Base-by-base conservation (phyloP, 2,797 vertebrate genomes). In the Cyclopterus lumpus region DNA sequence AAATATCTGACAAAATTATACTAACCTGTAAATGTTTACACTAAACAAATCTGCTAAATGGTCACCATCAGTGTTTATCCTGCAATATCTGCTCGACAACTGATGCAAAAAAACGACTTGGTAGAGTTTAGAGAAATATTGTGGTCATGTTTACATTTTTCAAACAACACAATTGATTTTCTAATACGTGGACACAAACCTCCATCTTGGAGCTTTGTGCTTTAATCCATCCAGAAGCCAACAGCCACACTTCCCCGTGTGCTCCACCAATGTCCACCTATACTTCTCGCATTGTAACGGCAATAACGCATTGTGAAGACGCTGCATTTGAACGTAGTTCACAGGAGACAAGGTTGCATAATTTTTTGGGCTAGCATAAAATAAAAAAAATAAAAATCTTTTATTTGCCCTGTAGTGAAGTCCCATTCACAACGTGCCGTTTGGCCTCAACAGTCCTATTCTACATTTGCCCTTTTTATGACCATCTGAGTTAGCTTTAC, bases 391-490 rank as follows among this genome's bases (percentile, higher is more conserved):
- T 30, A 64, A 64, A 40, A 40, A 53, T 24, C 24, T 73, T 46
- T 24, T 28, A 61, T 63, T 77, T 76, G 73, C 79, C 77, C 71
- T 82, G 34, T 22, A 67, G 65, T 78, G 61, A 69, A 80, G 60
- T 71, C 87, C 80, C 77, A n/a, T 83, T 85, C 65, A 87, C 74
- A 74, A 79, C 46, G 82, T 73, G 90, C 91, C 90, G 85, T 93
- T 91, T 87, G 80, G 87, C 73, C 75, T 82, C 73, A 82, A 78
- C 71, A 80, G 69, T 80, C 81, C 69, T 80, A 75, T 90, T 91
- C 86, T 94, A 92, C 93, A 94, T 94, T 93, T 93, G 92, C 93
- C 92, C 91, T 94, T 94, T 94, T 93, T 81, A 87, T 72, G 87
- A 74, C 76, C 78, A 78, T 79, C 75, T 81, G 49, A 82, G 71